Percentiles rank a stretch among this genome's conserved stretches.
Conservation (phyloP, 2,797 vertebrate genomes). For the Argya squamiceps region DNA sequence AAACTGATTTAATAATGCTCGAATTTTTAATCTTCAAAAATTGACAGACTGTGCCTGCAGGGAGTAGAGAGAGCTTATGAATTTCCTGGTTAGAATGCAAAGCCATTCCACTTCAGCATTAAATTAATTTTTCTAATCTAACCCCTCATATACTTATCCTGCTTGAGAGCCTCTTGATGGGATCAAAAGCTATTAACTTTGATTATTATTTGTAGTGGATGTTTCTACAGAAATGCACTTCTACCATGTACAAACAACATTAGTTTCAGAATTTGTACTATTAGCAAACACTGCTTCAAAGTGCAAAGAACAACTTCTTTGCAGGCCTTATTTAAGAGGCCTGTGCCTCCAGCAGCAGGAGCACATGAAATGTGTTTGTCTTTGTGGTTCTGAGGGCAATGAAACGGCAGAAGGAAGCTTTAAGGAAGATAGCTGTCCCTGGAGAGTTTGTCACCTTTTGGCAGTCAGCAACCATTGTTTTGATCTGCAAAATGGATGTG, state of each 20-base stretch:
- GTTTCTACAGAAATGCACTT: not conserved
- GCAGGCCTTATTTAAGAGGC: not conserved
- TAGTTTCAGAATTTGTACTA: not conserved
- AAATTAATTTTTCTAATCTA: slow-evolving; percentile 24
- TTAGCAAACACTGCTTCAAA: not conserved
- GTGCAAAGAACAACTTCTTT: not conserved
- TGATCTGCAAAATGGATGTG: not conserved
- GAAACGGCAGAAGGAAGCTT: not conserved
- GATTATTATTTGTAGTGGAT: not conserved
- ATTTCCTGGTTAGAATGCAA: slow-evolving; percentile 8
- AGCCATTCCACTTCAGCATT: not conserved
- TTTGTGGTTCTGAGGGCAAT: not conserved
- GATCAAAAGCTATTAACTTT: not conserved
- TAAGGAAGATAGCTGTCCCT: not conserved
- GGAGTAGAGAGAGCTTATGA: not conserved
- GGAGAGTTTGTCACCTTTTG: not conserved
- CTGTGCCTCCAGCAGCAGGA: not conserved
- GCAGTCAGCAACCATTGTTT: not conserved
- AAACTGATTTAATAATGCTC: not conserved
- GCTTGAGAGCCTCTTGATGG: not conserved
- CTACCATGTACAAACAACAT: not conserved
- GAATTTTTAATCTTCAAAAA: slow-evolving; percentile 1
- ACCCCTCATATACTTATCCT: not conserved
- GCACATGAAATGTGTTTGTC: not conserved
- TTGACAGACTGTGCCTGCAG: not conserved